Evolutionary conservation across 2,888 invertebrate species (phyloP), one percentile per base, ranked within the genome.

Genomic region (Dryococelus australis): DNA sequence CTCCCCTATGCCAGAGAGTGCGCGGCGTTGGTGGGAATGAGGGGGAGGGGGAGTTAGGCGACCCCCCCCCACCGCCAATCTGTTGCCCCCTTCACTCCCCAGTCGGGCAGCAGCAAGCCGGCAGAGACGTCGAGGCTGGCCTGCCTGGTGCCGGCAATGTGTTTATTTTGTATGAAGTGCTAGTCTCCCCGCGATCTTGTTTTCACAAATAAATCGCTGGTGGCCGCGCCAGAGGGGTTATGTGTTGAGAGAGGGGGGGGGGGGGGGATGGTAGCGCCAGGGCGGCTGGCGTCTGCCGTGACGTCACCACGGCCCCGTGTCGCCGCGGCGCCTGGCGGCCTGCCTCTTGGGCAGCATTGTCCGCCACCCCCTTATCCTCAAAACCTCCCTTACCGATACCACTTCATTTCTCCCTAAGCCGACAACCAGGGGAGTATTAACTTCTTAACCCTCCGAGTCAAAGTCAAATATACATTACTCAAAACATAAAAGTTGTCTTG

Each of bases 201-300:
- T 65, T 65, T 65, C 65, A 24, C 65, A 65, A 65, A 65, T 65
- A 65, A 65, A 65, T 65, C 65, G 65, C 65, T 24, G 13, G 51
- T 12, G 12, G 8, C 65, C 16, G 24, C n/a, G 24, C 65, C 65
- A 65, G 65, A 24, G 65, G n/a, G 65, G 65, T 20, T 65, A 65
- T 5, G 16, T n/a, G 65, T 16, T 65, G 65, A 20, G 65, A 24
- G 65, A 24, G 6, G 65, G 65, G 65, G 65, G 6, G 65, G 65
- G 1, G 65, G 65, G n/a, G 65, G 1, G 65, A 8, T 8, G 65
- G n/a, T 8, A 65, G 65, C 65, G 65, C 65, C 65, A 65, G 65
- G 65, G n/a, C 65, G 65, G 65, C 65, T 20, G 65, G 65, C 65
- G 65, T 65, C 65, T 65, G 65, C 65, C 65, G 65, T 20, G 65